A percentile compares a stretch with the other conserved stretches of the same genome.
Conservation (phyloP, 2,113 vertebrate species). For the Dasyurus viverrinus region DNA sequence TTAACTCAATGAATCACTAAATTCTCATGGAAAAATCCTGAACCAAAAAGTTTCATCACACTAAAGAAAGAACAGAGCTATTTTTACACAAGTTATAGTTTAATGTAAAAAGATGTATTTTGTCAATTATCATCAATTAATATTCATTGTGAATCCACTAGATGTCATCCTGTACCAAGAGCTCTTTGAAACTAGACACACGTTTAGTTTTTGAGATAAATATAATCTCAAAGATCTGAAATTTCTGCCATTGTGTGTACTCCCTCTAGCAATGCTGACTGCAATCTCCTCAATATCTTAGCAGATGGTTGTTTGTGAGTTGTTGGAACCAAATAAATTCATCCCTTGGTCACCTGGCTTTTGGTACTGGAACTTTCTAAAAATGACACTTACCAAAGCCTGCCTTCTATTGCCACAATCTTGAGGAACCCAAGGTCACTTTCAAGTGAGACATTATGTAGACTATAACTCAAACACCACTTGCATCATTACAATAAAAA, state of each 20-base stretch:
- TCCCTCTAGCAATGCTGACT: neutral
- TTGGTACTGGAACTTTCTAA: neutral
- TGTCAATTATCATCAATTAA: neutral
- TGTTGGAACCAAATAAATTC: neutral
- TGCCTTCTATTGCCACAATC: neutral
- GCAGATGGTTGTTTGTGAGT: neutral
- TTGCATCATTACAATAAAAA: neutral
- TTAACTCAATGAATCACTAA: neutral
- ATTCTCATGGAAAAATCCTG: neutral
- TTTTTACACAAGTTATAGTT: neutral
- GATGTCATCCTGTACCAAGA: constrained; percentile 40
- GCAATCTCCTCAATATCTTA: neutral
- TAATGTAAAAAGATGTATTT: neutral
- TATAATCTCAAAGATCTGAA: neutral
- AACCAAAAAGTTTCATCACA: neutral
- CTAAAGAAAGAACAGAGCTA: neutral
- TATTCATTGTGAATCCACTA: constrained; percentile 24
- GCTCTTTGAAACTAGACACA: neutral
- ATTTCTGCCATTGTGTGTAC: neutral
- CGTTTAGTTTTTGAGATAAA: neutral
- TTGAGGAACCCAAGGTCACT: neutral
- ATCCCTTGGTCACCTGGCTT: neutral
- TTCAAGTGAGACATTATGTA: neutral
- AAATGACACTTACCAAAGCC: neutral
- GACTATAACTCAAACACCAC: neutral